phyloP scores from a whole-genome alignment of 2,797 vertebrate species.

The Enteromius fasciolatus region DNA sequence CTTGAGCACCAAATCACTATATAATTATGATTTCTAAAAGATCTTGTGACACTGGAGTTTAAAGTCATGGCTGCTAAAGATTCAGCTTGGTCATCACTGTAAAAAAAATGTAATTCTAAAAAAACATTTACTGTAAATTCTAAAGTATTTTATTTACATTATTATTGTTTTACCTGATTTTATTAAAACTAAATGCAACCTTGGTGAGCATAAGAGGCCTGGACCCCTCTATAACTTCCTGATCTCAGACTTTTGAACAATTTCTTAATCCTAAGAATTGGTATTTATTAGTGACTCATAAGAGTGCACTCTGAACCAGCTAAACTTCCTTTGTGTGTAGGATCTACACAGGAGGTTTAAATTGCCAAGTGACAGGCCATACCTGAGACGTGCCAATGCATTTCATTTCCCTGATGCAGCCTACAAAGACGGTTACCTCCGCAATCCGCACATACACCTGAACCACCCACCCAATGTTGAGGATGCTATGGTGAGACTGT shows the following conservation, averaged over 20 bases:
- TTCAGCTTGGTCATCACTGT: background rate
- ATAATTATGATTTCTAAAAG: background rate
- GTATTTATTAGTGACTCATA: background rate
- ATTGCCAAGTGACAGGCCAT: constrained; percentile 86
- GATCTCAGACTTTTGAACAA: background rate
- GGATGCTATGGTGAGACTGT: constrained; percentile 79
- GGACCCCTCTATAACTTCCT: background rate
- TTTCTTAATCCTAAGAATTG: background rate
- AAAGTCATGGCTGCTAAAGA: background rate
- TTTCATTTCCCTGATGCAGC: constrained; percentile 90
- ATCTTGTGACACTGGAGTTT: background rate
- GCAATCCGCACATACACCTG: constrained; percentile 87
- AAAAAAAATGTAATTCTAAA: background rate
- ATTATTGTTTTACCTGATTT: background rate
- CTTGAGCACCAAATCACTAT: background rate
- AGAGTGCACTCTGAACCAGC: background rate
- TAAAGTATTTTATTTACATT: background rate
- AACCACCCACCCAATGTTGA: constrained; percentile 81
- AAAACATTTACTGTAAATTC: background rate
- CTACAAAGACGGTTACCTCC: constrained; percentile 89
- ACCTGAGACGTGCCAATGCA: constrained; percentile 87
- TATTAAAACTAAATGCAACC: background rate
- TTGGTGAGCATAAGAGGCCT: background rate
- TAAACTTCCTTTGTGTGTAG: constrained; percentile 67
- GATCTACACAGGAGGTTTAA: constrained; percentile 85